phyloP scores from a whole-genome alignment of 30 jellyfish, hydroid and myxozoan species.

The Mastigias papua region DNA sequence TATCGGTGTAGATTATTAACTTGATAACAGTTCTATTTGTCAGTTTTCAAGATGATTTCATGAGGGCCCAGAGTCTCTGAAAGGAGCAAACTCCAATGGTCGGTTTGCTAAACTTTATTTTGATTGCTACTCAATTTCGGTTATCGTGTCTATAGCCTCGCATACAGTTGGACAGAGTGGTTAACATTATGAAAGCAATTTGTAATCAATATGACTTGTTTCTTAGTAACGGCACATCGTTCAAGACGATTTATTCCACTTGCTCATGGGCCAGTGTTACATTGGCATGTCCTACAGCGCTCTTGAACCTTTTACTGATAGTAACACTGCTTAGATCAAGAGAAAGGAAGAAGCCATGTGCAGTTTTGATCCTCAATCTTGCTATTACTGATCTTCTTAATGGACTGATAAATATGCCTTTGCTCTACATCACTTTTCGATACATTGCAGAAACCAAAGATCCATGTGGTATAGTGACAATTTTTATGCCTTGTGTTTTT shows the following conservation, averaged over 20 bases:
- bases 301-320: conserved; percentile 7
- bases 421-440: not conserved
- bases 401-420: conserved; percentile 26
- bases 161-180: not conserved
- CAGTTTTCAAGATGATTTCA: too few species aligned
- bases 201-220: conserved; percentile 13
- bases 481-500: conserved; percentile 18
- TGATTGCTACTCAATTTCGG: too few species aligned
- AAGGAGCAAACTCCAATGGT: too few species aligned
- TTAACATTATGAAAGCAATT: not conserved
- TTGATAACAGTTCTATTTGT: too few species aligned
- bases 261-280: conserved; percentile 2
- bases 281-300: conserved; percentile 17
- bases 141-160: too few species aligned
- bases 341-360: conserved; percentile 36
- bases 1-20: too few species aligned
- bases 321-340: not conserved
- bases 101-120: too few species aligned
- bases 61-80: too few species aligned
- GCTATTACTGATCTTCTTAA: conserved; percentile 47
- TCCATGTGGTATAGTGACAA: not conserved
- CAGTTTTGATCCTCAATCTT: conserved; percentile 12
- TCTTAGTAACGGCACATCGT: not conserved
- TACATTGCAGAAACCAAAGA: conserved; percentile 3
- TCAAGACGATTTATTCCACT: conserved; percentile 7